phyloP scores from a whole-genome alignment of 2,113 vertebrate genomes.

The Thamnaconus septentrionalis region DNA sequence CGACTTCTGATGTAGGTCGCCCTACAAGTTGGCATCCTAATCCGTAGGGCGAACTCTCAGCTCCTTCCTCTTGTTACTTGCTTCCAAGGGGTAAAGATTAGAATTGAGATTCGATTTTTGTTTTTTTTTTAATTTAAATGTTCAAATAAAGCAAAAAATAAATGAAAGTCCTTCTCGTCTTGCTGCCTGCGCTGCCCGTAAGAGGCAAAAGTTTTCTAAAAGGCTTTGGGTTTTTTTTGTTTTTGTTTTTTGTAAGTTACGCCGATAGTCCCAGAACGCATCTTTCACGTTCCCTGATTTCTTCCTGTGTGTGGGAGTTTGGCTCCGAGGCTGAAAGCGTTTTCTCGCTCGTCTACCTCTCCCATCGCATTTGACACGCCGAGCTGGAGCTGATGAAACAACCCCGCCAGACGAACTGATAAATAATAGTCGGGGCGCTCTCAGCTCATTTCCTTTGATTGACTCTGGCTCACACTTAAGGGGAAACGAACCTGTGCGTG shows the following conservation, averaged over 20 bases:
- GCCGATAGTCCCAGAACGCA: not conserved
- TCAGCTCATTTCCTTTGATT: slow-evolving; percentile 74
- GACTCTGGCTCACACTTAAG: slow-evolving; percentile 64
- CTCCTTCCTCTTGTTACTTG: no score
- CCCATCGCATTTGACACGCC: slow-evolving; percentile 28
- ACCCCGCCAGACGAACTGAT: slow-evolving; percentile 51
- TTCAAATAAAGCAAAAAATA: no score
- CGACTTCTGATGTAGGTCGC: no score
- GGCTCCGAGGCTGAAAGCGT: slow-evolving; percentile 30
- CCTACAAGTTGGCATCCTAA: no score
- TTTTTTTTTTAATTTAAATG: no score
- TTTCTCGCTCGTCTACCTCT: slow-evolving; percentile 29
- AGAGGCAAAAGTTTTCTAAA: no score
- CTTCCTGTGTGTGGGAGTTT: not conserved
- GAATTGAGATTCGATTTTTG: no score
- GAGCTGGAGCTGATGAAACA: slow-evolving; percentile 40
- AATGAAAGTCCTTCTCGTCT: no score
- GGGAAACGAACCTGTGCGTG: slow-evolving; percentile 67
- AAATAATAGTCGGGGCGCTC: slow-evolving; percentile 64
- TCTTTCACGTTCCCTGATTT: slow-evolving; percentile 5
- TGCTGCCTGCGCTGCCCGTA: no score
- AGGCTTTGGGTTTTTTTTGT: not conserved
- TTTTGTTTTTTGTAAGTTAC: not conserved
- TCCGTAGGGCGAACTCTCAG: no score
- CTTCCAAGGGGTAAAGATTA: no score